phyloP scores from a whole-genome alignment of 2,888 invertebrate species.

The Agrochola litura region DNA sequence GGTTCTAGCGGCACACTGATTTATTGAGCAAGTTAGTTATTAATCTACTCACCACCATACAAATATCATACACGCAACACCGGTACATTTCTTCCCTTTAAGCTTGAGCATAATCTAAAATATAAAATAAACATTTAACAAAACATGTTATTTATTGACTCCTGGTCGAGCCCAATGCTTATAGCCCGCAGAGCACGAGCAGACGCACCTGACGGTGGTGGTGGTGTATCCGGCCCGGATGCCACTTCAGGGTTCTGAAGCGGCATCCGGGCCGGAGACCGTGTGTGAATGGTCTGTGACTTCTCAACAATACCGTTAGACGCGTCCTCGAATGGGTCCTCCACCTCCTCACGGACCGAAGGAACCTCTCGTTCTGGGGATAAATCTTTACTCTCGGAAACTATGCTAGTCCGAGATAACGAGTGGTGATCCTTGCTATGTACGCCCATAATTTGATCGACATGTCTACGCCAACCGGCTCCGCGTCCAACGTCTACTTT shows the following conservation, averaged over 20 bases:
- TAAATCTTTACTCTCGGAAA: neutral
- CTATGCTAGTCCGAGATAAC: neutral
- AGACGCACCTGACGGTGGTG: neutral
- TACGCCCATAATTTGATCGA: neutral
- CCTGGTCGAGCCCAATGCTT: neutral
- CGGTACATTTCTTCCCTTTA: neutral
- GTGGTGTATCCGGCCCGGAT: too few relatives aligned
- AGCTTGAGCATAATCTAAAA: neutral
- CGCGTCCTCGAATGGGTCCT: too few relatives aligned
- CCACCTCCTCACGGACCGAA: too few relatives aligned
- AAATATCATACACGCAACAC: neutral
- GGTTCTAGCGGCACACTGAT: too few relatives aligned
- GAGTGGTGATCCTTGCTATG: neutral
- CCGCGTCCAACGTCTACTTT: neutral
- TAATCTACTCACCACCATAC: too few relatives aligned
- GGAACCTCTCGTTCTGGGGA: too few relatives aligned
- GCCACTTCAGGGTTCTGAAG: too few relatives aligned
- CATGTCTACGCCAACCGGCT: neutral
- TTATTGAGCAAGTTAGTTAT: too few relatives aligned
- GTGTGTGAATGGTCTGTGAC: too few relatives aligned
- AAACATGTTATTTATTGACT: neutral
- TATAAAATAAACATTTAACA: neutral
- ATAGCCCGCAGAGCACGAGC: neutral
- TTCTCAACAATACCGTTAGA: too few relatives aligned
- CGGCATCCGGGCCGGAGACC: too few relatives aligned